Base-by-base conservation (phyloP, 1,140 invertebrate genomes). In the Kradibia gibbosae region DNA sequence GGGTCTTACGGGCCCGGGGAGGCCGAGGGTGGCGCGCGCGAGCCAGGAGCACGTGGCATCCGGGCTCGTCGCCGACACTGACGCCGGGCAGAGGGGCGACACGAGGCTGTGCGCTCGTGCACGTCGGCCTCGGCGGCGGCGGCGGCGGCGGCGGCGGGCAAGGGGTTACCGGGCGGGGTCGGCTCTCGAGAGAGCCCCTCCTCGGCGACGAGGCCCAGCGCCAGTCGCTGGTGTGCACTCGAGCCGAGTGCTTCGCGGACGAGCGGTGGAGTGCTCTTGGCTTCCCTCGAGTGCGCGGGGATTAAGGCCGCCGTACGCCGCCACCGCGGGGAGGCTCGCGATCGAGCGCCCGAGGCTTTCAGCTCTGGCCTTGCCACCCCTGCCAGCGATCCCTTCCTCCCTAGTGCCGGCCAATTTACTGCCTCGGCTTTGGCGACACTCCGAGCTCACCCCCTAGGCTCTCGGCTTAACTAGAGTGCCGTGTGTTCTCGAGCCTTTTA, bases 211-310 rank as follows among this genome's bases (percentile, higher is more conserved):
- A 50, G 28, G 25, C 39, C 42, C 17, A 72, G 34, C 36, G 3
- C 36, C 31, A 78, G 62, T 76, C 28, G 75, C 75, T 42, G 42
- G 22, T 45, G 65, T 67, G 50, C 77, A 71, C 65, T 78, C 55
- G 77, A 78, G 65, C 50, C 50, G 50, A 17, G 53, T 50, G 73
- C 53, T 70, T 11, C 39, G 36, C 39, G 36, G 67, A 10, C 67
- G 31, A n/a, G 20, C 34, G 62, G n/a, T n/a, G n/a, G n/a, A 39
- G 34, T 39, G 34, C 36, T 67, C 62, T 67, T 39, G 34, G 15
- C 62, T 67, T 20, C 34, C 60, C 8, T 65, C 17, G 60, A 65
- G 60, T 65, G 60, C 31, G 3, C 20, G 13, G 13, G 10, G 22
- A 36, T 65, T 65, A 20, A 28, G 31, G 3, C 50, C 5, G 50